Evolutionary conservation across 92 coral and sea anemone genomes (phyloP), one percentile per base, ranked within the genome.

Genomic region (Phenganax stokvisi): DNA sequence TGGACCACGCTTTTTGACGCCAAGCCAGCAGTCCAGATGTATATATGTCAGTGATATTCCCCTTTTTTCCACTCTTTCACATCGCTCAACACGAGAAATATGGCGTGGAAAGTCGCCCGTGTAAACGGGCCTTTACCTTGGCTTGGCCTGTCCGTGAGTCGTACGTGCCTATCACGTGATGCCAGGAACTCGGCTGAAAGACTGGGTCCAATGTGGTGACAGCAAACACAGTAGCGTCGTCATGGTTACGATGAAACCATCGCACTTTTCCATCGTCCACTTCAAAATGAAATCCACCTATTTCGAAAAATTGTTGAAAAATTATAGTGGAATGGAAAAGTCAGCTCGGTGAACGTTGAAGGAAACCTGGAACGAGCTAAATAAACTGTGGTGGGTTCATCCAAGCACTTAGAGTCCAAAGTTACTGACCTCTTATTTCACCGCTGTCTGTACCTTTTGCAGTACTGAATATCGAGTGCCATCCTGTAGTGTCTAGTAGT

Each of bases 231-330:
- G 96, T 89, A 54, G 74, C 87, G 76, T 89, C 90, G 27, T 73
- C 28, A 20, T 76, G 92, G 67, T 80, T 88, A 68, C 99, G 90
- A 71, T 96, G 99, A 80, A 96, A 96, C 99, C 99, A 96, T 73
- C 99, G 88, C 28, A 92, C 90, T 37, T 85, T 83, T 28, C 99
- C 99, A 74, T 96, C 92, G 77, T 96, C 97, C 30, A 96, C 75
- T 71, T 96, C 99, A 82, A 96, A 96, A 62, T 96, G 99, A 83
- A 88, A 96, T 25, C 99, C 99, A 84, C 99, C 99, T 94, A 54
- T 64, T 6, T 0, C 7, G 77, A 65, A 17, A 65, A 65, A 65
- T 11, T 65, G 2, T 12, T 17, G 30, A 65, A 17, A 17, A 11
- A 65, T 27, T 29, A 29, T 37, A 11, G 6, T 8, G 53, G 51